Evolutionary conservation across 2,113 vertebrate species (phyloP), one percentile per base, ranked within the genome.

Genomic region (Chloebia gouldiae): DNA sequence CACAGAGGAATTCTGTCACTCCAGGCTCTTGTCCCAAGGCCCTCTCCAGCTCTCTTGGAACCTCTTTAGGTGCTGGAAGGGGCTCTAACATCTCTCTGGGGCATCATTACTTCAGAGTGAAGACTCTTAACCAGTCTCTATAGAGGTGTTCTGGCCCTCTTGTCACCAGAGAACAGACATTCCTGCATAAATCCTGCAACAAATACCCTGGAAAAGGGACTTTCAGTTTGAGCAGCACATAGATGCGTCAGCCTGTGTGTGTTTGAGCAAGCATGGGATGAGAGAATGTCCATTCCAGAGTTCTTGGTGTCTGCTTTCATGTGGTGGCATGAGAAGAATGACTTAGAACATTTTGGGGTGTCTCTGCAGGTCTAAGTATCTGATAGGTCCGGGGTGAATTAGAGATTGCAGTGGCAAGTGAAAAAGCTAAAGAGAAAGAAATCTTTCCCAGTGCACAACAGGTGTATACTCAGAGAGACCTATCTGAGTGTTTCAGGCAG

Each of bases 291-390:
- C 54, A 0, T 28, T 51, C 49, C 60, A 75, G 42, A 63, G 44
- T 13, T 51, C 7, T 17, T 42, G 8, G 13, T 50, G 27, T 5
- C 35, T 30, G 7, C 15, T 60, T 42, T 27, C 15, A 9, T 33
- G 35, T 30, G 37, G 12, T 37, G 13, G 7, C 1, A 0, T 17
- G 11, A 14, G 31, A 64, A 3, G 0, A 14, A 4, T 5, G 4
- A 21, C 27, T 17, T 0, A 24, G 42, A 59, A 37, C 1, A 18
- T 53, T 54, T 42, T n/a, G 1, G 33, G 24, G 2, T 28, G 23
- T 42, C 7, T 37, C 59, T 63, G 22, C 15, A 31, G 27, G 12
- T 68, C 21, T 23, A 42, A 50, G 40, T 4, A 18, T 8, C 1
- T 50, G 39, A 15, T 19, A 30, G 53, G 40, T 50, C 11, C 28